These are phyloP conservation scores for Penaeus japonicus DNA, from an alignment of 1,140 invertebrate species.

Conservation along the genomic window DNA sequence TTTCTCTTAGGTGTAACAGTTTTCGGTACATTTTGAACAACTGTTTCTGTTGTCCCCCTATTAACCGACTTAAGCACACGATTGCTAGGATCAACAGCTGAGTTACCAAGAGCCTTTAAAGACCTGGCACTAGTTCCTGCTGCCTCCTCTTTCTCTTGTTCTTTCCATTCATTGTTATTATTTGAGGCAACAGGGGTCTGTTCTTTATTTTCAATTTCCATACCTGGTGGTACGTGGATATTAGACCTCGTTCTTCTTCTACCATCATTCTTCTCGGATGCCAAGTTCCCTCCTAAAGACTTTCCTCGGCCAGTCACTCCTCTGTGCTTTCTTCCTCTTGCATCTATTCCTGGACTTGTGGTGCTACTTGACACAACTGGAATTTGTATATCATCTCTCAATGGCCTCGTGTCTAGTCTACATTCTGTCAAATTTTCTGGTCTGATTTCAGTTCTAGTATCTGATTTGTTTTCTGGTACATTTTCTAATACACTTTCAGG, in stretches of 20 bases:
- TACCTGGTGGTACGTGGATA: conserved; percentile 12
- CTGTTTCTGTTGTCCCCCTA: conserved; percentile 24
- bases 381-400: conserved; percentile 59
- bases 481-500: not conserved
- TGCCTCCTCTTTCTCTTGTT: conserved; percentile 25
- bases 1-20: conserved; percentile 23
- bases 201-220: conserved; percentile 49
- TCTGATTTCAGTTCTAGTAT: not conserved
- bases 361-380: conserved; percentile 59
- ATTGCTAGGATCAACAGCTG: conserved; percentile 21
- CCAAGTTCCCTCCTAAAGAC: not conserved
- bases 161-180: conserved; percentile 53
- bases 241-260: conserved; percentile 43
- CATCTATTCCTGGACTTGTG: conserved; percentile 33
- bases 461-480: conserved; percentile 16
- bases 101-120: not conserved
- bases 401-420: conserved; percentile 16
- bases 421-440: not conserved
- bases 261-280: conserved; percentile 34
- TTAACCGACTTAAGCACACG: conserved; percentile 45
- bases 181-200: conserved; percentile 44
- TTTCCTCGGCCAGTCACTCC: not conserved
- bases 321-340: conserved; percentile 25
- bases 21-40: not conserved
- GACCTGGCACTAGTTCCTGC: conserved; percentile 38